A percentile compares a stretch with the other conserved stretches of the same genome.
These are phyloP conservation scores for Morus bassanus DNA, from an alignment of 2,797 vertebrate genomes.

Conservation along the genomic window DNA sequence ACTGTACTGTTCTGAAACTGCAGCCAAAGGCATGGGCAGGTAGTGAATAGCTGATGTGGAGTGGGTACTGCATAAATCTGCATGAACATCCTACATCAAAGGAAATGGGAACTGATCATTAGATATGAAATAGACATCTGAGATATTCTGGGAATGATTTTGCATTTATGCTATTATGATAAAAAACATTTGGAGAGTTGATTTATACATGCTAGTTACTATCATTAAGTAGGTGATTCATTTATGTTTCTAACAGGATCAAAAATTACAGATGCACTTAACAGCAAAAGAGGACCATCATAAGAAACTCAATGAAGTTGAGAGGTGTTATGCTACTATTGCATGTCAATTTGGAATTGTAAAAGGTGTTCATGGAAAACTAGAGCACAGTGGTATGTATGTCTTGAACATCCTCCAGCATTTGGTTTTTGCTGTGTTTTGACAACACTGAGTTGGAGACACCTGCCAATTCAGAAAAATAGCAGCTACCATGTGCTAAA, in stretches of 20 bases:
- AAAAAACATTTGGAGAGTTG: background rate
- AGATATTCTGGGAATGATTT: background rate
- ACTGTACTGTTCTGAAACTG: background rate
- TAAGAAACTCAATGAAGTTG: conserved; percentile 87
- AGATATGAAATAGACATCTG: background rate
- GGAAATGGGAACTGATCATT: background rate
- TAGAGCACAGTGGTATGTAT: conserved; percentile 87
- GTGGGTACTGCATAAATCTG: background rate
- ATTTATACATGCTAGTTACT: background rate
- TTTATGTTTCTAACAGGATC: conserved; percentile 79
- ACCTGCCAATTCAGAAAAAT: background rate
- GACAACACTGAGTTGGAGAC: background rate
- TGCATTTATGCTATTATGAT: background rate
- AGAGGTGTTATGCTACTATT: conserved; percentile 79
- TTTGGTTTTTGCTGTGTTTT: background rate
- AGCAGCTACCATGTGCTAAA: background rate
- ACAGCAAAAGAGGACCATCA: conserved; percentile 86
- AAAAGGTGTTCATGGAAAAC: conserved; percentile 82
- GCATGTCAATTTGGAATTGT: conserved; percentile 82
- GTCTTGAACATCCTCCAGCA: background rate
- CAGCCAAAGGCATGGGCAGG: background rate
- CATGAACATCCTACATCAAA: background rate
- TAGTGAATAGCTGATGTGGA: background rate
- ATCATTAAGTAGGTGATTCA: background rate
- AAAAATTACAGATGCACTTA: conserved; percentile 85